Percentiles rank a stretch among this genome's conserved stretches.
These are phyloP conservation scores for Miltochrista miniata DNA, from an alignment of 2,888 invertebrate species.

Conservation along the genomic window DNA sequence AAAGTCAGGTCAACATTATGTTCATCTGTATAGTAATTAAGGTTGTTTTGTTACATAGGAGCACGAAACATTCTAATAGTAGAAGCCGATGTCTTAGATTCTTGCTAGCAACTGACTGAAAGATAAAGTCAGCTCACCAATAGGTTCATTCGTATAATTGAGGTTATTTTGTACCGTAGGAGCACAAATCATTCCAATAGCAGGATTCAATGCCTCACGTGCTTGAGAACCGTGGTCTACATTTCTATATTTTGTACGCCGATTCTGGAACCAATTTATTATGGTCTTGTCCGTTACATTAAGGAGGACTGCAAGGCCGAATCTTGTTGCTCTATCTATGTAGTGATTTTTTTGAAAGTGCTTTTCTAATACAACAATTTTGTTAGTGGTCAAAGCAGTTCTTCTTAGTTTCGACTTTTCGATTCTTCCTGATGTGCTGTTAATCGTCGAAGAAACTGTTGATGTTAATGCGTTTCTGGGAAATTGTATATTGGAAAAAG, in stretches of 20 bases:
- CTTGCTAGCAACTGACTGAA: too few relatives aligned
- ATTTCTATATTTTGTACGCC: not conserved
- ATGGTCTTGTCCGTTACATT: not conserved
- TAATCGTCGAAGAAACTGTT: conserved; percentile 17
- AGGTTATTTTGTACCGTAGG: too few relatives aligned
- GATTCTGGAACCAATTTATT: conserved; percentile 4
- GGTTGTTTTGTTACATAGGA: too few relatives aligned
- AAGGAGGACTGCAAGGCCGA: conserved; percentile 79
- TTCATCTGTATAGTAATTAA: too few relatives aligned
- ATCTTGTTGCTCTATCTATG: conserved; percentile 87
- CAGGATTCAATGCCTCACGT: too few relatives aligned
- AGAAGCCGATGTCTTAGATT: too few relatives aligned
- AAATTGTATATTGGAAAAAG: too few relatives aligned
- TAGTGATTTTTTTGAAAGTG: conserved; percentile 88
- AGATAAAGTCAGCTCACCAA: too few relatives aligned
- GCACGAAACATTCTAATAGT: too few relatives aligned
- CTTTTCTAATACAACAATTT: conserved; percentile 89
- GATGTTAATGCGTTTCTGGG: not conserved
- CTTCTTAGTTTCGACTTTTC: conserved; percentile 85
- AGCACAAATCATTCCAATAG: too few relatives aligned
- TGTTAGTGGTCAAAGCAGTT: conserved; percentile 90
- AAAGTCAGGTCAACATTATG: too few relatives aligned
- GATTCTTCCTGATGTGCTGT: conserved; percentile 17
- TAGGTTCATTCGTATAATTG: too few relatives aligned
- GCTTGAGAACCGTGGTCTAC: not conserved